Percentiles rank a stretch among this genome's conserved stretches.
phyloP scores from a whole-genome alignment of 2,888 invertebrate species.

The Diplazon laetatorius region DNA sequence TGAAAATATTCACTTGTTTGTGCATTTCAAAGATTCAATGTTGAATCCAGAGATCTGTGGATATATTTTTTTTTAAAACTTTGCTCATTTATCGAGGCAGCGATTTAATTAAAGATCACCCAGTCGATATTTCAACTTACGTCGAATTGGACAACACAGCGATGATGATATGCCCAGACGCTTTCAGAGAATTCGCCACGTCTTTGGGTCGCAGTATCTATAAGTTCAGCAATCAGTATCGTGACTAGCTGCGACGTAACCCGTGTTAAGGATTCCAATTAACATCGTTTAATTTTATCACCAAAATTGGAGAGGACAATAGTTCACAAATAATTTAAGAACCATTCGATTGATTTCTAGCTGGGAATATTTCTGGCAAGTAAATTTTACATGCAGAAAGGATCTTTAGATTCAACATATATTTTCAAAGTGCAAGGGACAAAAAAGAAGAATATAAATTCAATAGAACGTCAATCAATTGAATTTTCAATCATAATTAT shows the following conservation, averaged over 20 bases:
- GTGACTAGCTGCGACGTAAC: constrained; percentile 38
- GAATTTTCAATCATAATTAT: background rate
- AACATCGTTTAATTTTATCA: background rate
- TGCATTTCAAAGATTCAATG: constrained; percentile 5
- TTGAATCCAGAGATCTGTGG: too few species aligned
- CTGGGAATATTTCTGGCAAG: background rate
- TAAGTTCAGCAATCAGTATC: constrained; percentile 37
- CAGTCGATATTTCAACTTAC: constrained; percentile 17
- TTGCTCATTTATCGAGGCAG: background rate
- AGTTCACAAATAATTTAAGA: background rate
- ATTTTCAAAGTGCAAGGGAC: too few species aligned
- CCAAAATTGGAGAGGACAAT: background rate
- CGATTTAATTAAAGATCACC: constrained; percentile 40
- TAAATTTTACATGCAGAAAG: background rate
- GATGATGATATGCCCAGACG: constrained; percentile 40
- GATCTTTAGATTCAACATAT: too few species aligned
- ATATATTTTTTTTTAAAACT: background rate
- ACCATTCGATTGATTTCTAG: background rate
- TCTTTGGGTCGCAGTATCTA: constrained; percentile 28
- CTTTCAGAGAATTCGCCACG: constrained; percentile 42
- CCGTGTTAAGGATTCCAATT: background rate
- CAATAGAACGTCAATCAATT: background rate
- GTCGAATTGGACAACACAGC: constrained; percentile 28
- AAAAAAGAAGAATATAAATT: too few species aligned
- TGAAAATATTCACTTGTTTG: constrained; percentile 2